Conservation (phyloP, 2,797 vertebrate genomes). For the Lepilemur ruficaudatus region DNA sequence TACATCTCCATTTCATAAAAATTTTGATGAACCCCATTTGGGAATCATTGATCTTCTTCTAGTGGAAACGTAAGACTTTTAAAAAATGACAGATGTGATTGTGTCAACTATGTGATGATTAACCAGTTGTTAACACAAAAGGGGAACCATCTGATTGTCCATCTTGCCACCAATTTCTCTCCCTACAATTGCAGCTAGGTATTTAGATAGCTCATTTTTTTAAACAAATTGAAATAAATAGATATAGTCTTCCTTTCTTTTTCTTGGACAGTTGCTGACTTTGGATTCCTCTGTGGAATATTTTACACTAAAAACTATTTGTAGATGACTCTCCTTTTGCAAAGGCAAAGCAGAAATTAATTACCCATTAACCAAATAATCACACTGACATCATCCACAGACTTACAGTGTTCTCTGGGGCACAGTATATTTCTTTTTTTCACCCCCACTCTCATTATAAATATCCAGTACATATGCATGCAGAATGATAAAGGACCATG, state of each 20-base stretch:
- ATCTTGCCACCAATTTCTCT: constrained; percentile 16
- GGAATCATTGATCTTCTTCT: constrained; percentile 46
- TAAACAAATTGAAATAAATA: neutral
- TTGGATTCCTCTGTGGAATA: constrained; percentile 48
- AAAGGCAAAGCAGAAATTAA: constrained; percentile 70
- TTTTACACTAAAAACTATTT: constrained; percentile 48
- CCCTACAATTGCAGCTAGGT: neutral
- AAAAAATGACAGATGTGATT: neutral
- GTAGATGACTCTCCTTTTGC: constrained; percentile 71
- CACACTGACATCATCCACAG: constrained; percentile 66
- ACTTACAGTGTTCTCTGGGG: constrained; percentile 59
- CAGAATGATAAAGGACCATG: constrained; percentile 54
- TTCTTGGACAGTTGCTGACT: constrained; percentile 53
- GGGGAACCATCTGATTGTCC: neutral
- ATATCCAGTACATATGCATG: constrained; percentile 64
- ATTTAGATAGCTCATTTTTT: neutral
- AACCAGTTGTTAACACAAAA: neutral
- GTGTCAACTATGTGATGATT: neutral
- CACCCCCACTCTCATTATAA: constrained; percentile 37
- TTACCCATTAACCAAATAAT: constrained; percentile 55
- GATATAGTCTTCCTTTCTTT: constrained; percentile 27
- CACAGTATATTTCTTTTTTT: constrained; percentile 38
- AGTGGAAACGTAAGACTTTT: constrained; percentile 23
- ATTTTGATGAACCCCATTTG: constrained; percentile 20
- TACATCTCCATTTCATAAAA: constrained; percentile 38